These are phyloP conservation scores for Drosophila punjabiensis DNA, from an alignment of 1,140 invertebrate species.

Conservation along the genomic window DNA sequence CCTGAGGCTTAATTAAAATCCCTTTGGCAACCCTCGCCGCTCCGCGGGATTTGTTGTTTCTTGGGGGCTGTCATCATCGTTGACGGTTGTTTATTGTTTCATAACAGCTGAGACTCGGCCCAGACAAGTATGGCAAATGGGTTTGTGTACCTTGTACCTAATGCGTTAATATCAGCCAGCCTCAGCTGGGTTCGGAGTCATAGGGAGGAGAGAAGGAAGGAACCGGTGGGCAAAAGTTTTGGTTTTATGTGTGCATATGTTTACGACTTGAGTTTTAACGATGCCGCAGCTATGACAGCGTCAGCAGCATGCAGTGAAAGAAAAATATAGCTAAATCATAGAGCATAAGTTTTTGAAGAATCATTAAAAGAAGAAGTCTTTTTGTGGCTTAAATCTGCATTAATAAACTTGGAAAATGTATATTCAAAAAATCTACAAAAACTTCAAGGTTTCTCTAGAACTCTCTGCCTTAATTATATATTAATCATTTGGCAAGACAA, in stretches of 20 bases:
- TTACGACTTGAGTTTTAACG: slow-evolving; percentile 76
- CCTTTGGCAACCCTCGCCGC: slow-evolving; percentile 39
- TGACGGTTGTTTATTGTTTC: slow-evolving; percentile 77
- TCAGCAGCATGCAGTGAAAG: slow-evolving; percentile 30
- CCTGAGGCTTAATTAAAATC: slow-evolving; percentile 35
- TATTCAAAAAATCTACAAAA: background rate
- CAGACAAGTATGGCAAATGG: slow-evolving; percentile 73
- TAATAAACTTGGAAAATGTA: background rate
- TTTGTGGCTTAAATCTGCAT: background rate
- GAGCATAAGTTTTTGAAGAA: background rate
- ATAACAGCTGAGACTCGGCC: slow-evolving; percentile 76
- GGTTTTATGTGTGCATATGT: slow-evolving; percentile 53
- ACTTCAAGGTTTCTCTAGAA: background rate
- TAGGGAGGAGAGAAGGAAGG: background rate
- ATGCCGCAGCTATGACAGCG: slow-evolving; percentile 62
- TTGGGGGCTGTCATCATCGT: slow-evolving; percentile 69
- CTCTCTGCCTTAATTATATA: background rate
- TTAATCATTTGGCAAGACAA: background rate
- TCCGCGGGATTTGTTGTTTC: slow-evolving; percentile 17
- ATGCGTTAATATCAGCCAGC: slow-evolving; percentile 77
- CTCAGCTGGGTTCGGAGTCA: slow-evolving; percentile 15
- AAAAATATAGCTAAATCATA: background rate
- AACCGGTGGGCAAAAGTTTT: slow-evolving; percentile 56
- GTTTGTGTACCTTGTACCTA: slow-evolving; percentile 83
- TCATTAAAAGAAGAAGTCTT: too few relatives aligned